A percentile compares a stretch with the other conserved stretches of the same genome.
Evolutionary conservation across 2,797 vertebrate species (phyloP).

Genomic region (Poecile montanus): DNA sequence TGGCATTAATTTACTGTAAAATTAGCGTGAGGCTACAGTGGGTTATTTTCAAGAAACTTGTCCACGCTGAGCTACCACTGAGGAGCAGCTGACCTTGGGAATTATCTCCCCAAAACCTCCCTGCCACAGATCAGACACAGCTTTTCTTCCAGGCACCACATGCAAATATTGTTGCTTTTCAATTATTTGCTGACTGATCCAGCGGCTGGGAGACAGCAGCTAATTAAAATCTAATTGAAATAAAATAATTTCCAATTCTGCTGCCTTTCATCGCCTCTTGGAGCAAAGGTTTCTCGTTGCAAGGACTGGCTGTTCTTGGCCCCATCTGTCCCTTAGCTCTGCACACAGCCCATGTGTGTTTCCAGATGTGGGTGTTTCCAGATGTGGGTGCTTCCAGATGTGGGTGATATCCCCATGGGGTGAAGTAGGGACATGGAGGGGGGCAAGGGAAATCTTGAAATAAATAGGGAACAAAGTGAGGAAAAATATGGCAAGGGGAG

Average conservation of each 20-base stretch:
- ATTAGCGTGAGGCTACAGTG: constrained; percentile 45
- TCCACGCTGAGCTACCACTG: constrained; percentile 25
- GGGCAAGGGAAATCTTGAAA: neutral
- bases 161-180: constrained; percentile 75
- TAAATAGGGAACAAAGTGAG: neutral
- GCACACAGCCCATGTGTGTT: neutral
- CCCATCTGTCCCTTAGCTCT: neutral
- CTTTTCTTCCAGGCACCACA: constrained; percentile 65
- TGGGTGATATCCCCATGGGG: accelerated
- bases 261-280: constrained; percentile 12
- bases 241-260: constrained; percentile 72
- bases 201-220: constrained; percentile 64
- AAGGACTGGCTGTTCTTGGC: neutral
- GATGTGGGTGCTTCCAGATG: no score
- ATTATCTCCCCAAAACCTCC: constrained; percentile 59
- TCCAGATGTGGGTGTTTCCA: no score
- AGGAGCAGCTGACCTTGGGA: constrained; percentile 58
- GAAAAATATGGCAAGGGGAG: neutral
- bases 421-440: neutral
- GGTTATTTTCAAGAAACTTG: constrained; percentile 33
- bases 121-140: constrained; percentile 47
- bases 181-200: constrained; percentile 74
- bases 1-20: constrained; percentile 69
- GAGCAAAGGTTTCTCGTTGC: constrained; percentile 37
- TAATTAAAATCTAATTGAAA: constrained; percentile 83